phyloP scores from a whole-genome alignment of 2,113 vertebrate species.

The Anguilla rostrata region DNA sequence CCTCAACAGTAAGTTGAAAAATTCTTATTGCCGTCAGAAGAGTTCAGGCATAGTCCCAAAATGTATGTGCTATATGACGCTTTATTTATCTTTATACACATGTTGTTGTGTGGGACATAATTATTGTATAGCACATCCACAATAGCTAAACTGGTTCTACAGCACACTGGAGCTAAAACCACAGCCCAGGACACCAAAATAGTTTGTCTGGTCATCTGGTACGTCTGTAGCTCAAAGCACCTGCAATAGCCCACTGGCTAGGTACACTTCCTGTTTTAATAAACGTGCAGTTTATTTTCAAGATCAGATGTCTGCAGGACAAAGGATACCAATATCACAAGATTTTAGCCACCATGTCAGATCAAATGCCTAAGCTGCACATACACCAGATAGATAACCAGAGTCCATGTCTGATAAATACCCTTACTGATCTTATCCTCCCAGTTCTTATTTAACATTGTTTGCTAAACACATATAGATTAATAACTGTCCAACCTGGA shows the following conservation, averaged over 20 bases:
- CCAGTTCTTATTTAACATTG: neutral
- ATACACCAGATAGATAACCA: neutral
- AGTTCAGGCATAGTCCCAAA: neutral
- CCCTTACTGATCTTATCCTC: neutral
- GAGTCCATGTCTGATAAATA: neutral
- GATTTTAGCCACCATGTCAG: neutral
- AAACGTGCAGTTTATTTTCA: neutral
- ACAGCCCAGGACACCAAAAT: neutral
- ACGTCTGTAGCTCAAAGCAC: neutral
- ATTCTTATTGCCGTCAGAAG: neutral
- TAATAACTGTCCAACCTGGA: neutral
- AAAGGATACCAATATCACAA: neutral
- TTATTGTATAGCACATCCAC: neutral
- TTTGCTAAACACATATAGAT: neutral
- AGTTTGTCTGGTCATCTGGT: neutral
- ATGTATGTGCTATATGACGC: neutral
- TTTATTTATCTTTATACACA: neutral
- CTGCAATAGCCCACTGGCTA: neutral
- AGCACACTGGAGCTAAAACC: neutral
- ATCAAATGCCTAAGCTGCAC: neutral
- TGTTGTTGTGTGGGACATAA: too few relatives aligned
- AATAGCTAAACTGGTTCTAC: neutral
- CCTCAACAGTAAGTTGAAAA: constrained; percentile 69
- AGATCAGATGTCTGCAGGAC: neutral
- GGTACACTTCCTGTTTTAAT: neutral